phyloP scores from a whole-genome alignment of 1,140 invertebrate genomes.

The Drosophila burlai region DNA sequence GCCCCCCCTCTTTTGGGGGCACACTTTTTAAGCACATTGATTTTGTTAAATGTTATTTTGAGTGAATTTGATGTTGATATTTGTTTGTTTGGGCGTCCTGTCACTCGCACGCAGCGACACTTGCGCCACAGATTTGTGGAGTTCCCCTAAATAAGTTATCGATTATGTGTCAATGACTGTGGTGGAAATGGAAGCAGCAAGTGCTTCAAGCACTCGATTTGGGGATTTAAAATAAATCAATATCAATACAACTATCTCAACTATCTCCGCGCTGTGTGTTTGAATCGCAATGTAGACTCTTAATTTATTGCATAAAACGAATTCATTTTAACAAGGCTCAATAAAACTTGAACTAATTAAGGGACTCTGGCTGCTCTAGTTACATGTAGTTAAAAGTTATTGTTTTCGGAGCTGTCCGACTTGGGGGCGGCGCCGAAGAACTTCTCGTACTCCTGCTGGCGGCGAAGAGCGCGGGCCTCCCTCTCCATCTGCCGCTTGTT shows the following conservation, averaged over 20 bases:
- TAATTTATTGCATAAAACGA: slow-evolving; percentile 53
- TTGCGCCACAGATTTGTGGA: slow-evolving; percentile 41
- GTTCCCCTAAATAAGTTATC: slow-evolving; percentile 38
- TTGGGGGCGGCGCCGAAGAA: slow-evolving; percentile 75
- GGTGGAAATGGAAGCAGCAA: background rate
- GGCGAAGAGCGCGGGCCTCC: slow-evolving; percentile 64
- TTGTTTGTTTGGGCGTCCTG: slow-evolving; percentile 44
- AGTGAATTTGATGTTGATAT: slow-evolving; percentile 38
- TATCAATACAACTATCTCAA: background rate
- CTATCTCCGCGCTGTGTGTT: background rate
- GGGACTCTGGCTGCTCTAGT: slow-evolving; percentile 8
- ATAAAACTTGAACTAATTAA: slow-evolving; percentile 77
- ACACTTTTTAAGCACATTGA: slow-evolving; percentile 45
- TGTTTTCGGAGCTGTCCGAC: slow-evolving; percentile 60
- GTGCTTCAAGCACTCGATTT: background rate
- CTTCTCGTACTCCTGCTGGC: slow-evolving; percentile 80
- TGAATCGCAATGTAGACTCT: slow-evolving; percentile 22
- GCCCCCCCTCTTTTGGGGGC: background rate
- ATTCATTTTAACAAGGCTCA: slow-evolving; percentile 61
- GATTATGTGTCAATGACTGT: slow-evolving; percentile 46
- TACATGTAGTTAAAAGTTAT: slow-evolving; percentile 51
- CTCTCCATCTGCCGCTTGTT: slow-evolving; percentile 88
- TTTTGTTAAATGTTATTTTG: slow-evolving; percentile 54
- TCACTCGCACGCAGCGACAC: slow-evolving; percentile 60
- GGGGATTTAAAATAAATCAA: background rate